A percentile compares a stretch with the other conserved stretches of the same genome.
Conservation (phyloP, 2,113 vertebrate species). For the Microcebus lehilahytsara region DNA sequence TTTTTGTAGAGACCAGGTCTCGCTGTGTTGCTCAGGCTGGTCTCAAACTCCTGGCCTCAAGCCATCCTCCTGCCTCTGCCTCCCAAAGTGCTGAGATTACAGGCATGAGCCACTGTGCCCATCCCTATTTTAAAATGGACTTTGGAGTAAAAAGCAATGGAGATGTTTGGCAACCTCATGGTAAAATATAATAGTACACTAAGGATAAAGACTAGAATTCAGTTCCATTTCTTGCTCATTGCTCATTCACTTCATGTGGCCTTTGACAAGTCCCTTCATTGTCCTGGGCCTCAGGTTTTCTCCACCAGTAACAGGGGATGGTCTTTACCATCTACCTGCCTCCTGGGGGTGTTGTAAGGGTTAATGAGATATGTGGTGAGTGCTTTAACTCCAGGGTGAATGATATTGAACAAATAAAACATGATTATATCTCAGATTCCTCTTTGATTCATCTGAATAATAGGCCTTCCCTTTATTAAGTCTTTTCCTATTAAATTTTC, state of each 20-base stretch:
- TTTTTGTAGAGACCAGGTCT: too few relatives aligned
- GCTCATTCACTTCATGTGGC: constrained; percentile 70
- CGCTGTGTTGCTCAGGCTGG: too few relatives aligned
- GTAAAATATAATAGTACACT: constrained; percentile 4
- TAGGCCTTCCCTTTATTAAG: constrained; percentile 52
- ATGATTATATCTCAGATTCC: constrained; percentile 53
- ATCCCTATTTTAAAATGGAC: background rate
- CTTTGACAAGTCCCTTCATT: constrained; percentile 64
- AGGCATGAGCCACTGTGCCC: too few relatives aligned
- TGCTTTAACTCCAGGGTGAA: constrained; percentile 65
- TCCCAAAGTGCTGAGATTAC: too few relatives aligned
- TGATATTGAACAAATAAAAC: constrained; percentile 61
- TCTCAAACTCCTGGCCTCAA: too few relatives aligned
- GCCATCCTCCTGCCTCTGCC: too few relatives aligned
- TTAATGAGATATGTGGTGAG: constrained; percentile 65
- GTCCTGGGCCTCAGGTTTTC: constrained; percentile 56
- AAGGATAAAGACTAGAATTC: constrained; percentile 24
- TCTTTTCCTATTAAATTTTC: constrained; percentile 52
- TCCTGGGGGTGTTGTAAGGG: constrained; percentile 59
- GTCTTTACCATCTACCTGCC: background rate
- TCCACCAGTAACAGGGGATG: background rate
- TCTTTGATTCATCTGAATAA: constrained; percentile 68
- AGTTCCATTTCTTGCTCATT: constrained; percentile 45
- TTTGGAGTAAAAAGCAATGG: constrained; percentile 56
- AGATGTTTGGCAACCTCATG: constrained; percentile 31